These are phyloP conservation scores for Drosophila histrio DNA, from an alignment of 2,888 invertebrate species.

Conservation along the genomic window DNA sequence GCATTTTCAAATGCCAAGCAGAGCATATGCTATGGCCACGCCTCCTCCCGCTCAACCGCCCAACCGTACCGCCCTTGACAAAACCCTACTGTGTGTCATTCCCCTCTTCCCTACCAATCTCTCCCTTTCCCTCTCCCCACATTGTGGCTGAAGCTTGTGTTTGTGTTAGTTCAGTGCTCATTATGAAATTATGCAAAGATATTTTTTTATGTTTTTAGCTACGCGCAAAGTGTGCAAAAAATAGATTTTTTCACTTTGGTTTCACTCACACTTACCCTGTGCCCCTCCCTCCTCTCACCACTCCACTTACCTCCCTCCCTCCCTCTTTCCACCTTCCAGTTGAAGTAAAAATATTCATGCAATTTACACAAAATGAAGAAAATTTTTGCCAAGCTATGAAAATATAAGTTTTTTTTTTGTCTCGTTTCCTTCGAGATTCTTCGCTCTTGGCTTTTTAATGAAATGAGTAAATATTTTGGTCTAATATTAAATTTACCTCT, in stretches of 20 bases:
- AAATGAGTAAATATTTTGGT: conserved; percentile 15
- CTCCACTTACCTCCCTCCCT: not conserved
- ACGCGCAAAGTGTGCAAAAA: conserved; percentile 25
- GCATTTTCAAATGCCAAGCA: conserved; percentile 64
- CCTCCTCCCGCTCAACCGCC: not conserved
- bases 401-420: not conserved
- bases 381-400: conserved; percentile 2
- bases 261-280: not conserved
- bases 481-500: conserved; percentile 1
- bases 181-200: conserved; percentile 69
- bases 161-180: conserved; percentile 67
- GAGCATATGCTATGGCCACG: conserved; percentile 49
- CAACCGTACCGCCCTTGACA: not conserved
- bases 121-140: not conserved
- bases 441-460: not conserved
- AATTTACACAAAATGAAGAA: conserved; percentile 31
- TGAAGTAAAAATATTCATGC: conserved; percentile 17
- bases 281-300: not conserved
- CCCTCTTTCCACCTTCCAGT: not conserved
- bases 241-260: conserved; percentile 28
- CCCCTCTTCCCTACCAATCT: not conserved
- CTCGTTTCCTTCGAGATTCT: not conserved
- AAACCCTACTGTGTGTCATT: not conserved
- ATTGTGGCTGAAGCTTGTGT: not conserved
- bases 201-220: conserved; percentile 23